Conservation (phyloP, 2,888 invertebrate species). For the Xestia xanthographa region DNA sequence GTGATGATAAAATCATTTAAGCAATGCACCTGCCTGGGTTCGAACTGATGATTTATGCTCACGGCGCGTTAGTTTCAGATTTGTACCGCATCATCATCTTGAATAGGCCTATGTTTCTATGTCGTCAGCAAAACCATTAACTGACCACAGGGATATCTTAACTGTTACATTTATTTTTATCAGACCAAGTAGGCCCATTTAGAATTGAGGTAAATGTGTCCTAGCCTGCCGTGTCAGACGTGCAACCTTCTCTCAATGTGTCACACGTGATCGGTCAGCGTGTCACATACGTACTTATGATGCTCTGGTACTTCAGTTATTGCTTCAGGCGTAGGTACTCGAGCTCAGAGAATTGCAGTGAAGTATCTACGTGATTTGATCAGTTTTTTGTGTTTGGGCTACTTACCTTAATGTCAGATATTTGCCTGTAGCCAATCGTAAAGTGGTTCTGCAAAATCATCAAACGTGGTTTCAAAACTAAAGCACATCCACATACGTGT, state of each 20-base stretch:
- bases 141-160: slow-evolving; percentile 30
- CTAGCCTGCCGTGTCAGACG: slow-evolving; percentile 12
- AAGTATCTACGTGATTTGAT: slow-evolving; percentile 8
- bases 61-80: not conserved
- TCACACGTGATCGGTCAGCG: slow-evolving; percentile 43
- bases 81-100: not conserved
- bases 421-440: not conserved
- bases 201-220: slow-evolving; percentile 33
- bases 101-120: not conserved
- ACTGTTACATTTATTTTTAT: slow-evolving; percentile 34
- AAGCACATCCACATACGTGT: not conserved
- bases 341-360: slow-evolving; percentile 1
- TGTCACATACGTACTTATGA: slow-evolving; percentile 28
- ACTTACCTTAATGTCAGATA: not conserved
- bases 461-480: not conserved
- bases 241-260: slow-evolving; percentile 31
- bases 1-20: not conserved
- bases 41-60: not conserved
- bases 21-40: not conserved
- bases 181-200: slow-evolving; percentile 7
- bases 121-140: slow-evolving; percentile 6
- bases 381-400: slow-evolving; percentile 6
- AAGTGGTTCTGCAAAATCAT: not conserved
- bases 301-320: slow-evolving; percentile 28
- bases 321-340: slow-evolving; percentile 34